Conservation (phyloP, 2,113 vertebrate genomes). For the Axis porcinus region DNA sequence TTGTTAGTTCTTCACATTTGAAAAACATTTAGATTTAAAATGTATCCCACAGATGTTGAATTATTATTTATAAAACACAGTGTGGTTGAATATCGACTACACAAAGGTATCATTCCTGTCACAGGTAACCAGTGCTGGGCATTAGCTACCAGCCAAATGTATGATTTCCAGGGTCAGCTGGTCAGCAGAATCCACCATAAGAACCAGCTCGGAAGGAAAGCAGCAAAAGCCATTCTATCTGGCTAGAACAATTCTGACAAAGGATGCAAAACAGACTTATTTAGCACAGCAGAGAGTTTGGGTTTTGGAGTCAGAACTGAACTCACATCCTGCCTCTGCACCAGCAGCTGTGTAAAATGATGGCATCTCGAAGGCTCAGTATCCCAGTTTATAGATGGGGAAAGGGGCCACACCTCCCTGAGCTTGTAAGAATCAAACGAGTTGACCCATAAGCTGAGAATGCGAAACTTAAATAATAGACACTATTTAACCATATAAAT, state of each 20-base stretch:
- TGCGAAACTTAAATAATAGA: background rate
- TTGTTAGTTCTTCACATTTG: background rate
- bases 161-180: background rate
- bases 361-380: background rate
- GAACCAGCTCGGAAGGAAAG: background rate
- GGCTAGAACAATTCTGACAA: background rate
- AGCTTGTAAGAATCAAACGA: background rate
- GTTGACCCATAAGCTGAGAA: background rate
- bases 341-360: background rate
- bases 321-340: background rate
- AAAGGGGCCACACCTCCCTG: background rate
- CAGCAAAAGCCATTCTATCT: background rate
- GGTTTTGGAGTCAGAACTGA: background rate
- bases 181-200: background rate
- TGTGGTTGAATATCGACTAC: background rate
- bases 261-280: background rate
- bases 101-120: background rate
- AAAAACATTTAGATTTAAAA: slow-evolving; percentile 7
- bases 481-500: background rate
- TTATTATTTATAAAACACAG: background rate
- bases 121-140: background rate
- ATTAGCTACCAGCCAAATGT: background rate
- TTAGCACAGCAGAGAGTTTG: background rate
- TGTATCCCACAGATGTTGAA: background rate
- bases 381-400: background rate